Conservation (phyloP, 2,113 vertebrate genomes). For the Scatophagus argus region DNA sequence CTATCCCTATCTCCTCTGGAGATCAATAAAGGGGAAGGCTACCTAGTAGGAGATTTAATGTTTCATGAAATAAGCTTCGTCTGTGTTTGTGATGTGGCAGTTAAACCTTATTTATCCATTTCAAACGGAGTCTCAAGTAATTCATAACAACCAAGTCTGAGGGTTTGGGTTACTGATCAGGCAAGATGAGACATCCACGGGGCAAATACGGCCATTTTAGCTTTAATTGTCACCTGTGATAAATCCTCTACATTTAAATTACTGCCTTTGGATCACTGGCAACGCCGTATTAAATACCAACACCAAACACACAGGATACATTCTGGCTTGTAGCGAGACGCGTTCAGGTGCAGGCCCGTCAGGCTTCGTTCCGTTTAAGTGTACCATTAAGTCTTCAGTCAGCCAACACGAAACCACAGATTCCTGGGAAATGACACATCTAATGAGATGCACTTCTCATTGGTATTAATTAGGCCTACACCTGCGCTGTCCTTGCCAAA, state of each 20-base stretch:
- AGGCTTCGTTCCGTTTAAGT: conserved; percentile 2
- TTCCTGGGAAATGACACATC: not conserved
- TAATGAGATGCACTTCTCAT: not conserved
- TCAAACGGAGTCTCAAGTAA: not conserved
- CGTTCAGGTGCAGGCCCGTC: not conserved
- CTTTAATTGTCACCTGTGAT: not conserved
- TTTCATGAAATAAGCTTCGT: conserved; percentile 12
- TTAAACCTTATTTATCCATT: not conserved
- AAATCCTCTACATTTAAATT: no score
- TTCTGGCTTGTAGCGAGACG: not conserved
- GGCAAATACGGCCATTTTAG: not conserved
- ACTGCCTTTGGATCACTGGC: no score
- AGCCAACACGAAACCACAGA: not conserved
- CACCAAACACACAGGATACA: not conserved
- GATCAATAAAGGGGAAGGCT: conserved; percentile 29
- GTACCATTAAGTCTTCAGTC: not conserved
- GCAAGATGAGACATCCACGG: no score
- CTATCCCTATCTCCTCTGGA: not conserved
- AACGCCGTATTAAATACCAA: no score
- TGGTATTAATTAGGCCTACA: conserved; percentile 1
- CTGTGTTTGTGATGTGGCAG: conserved; percentile 6
- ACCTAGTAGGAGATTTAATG: conserved; percentile 21
- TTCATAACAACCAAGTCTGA: conserved; percentile 13
- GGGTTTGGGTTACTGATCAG: conserved; percentile 9
- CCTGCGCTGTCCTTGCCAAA: not conserved